Conservation (phyloP, 2,888 invertebrate genomes). For the Calliscelio sp. region DNA sequence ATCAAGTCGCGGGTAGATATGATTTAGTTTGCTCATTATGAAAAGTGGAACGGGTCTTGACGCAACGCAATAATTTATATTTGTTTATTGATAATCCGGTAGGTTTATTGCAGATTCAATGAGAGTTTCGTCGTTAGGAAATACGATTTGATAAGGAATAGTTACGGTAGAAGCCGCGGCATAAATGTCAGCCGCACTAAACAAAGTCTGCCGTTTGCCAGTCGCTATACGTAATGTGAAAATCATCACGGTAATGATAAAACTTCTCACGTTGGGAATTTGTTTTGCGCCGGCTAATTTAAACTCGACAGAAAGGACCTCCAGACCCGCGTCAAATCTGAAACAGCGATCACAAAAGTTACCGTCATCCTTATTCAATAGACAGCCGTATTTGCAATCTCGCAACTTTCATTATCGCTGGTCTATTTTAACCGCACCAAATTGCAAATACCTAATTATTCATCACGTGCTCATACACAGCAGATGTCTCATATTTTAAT, state of each 20-base stretch:
- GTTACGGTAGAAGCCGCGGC: conserved; percentile 36
- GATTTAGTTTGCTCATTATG: conserved; percentile 61
- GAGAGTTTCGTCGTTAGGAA: conserved; percentile 39
- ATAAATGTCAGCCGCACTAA: conserved; percentile 51
- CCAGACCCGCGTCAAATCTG: conserved; percentile 16
- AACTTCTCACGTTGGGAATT: conserved; percentile 55
- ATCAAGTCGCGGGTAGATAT: conserved; percentile 44
- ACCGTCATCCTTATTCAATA: not conserved
- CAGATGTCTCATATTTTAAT: conserved; percentile 7
- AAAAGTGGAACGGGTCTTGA: conserved; percentile 57
- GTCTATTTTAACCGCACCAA: not conserved
- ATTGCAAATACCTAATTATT: not conserved
- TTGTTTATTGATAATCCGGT: conserved; percentile 65
- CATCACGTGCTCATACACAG: no score
- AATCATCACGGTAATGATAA: conserved; percentile 54
- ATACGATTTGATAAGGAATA: conserved; percentile 48
- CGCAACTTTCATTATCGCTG: conserved; percentile 3
- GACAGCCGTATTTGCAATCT: not conserved
- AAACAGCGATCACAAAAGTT: conserved; percentile 9
- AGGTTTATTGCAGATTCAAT: conserved; percentile 34
- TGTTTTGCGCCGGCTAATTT: conserved; percentile 28
- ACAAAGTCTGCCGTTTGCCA: conserved; percentile 16
- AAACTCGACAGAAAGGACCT: conserved; percentile 26
- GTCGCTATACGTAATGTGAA: conserved; percentile 39
- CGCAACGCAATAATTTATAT: conserved; percentile 49